Evolutionary conservation across 2,797 vertebrate genomes (phyloP), one percentile per base, ranked within the genome.

Genomic region (Cetoscarus ocellatus): DNA sequence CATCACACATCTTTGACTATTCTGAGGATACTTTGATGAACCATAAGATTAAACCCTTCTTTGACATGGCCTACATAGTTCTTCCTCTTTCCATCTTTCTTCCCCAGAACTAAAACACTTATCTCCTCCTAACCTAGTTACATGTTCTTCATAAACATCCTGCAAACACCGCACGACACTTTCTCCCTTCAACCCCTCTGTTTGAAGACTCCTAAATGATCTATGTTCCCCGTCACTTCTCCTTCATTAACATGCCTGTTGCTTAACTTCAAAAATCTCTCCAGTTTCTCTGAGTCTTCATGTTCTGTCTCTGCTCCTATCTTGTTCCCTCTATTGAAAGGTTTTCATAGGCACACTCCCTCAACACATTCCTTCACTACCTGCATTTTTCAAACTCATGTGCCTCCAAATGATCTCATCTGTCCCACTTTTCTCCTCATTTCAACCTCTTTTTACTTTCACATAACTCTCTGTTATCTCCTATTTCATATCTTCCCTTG

Each of bases 371-470:
- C 69, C 60, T 73, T 14, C 4, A 0, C 63, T 75, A 78, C 81
- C 84, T 82, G 65, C 38, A 1, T 58, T 56, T 72, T 63, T 57
- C 13, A 15, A 67, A 61, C 53, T 65, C 65, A 36, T 67, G 44
- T 77, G 19, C 49, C 51, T 75, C 36, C 58, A 57, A 62, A 72
- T 67, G 73, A 81, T 82, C 79, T 84, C 73, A 90, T 83, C 69
- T 79, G 83, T 49, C 79, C 85, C 61, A 84, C 70, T 87, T 86
- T 27, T 84, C 59, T 49, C 40, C 54, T 53, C 42, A 27, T 50
- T 15, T 65, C 55, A 61, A 55, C 43, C 53, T 54, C 51, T 63
- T 47, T 55, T 65, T 47, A 35, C 61, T 80, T 77, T 70, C 44
- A 53, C 63, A 72, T 57, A 65, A 70, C 44, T 77, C 58, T 68